Percentiles rank a stretch among this genome's conserved stretches.
These are phyloP conservation scores for Phalanger gymnotis DNA, from an alignment of 2,797 vertebrate species.

Conservation along the genomic window DNA sequence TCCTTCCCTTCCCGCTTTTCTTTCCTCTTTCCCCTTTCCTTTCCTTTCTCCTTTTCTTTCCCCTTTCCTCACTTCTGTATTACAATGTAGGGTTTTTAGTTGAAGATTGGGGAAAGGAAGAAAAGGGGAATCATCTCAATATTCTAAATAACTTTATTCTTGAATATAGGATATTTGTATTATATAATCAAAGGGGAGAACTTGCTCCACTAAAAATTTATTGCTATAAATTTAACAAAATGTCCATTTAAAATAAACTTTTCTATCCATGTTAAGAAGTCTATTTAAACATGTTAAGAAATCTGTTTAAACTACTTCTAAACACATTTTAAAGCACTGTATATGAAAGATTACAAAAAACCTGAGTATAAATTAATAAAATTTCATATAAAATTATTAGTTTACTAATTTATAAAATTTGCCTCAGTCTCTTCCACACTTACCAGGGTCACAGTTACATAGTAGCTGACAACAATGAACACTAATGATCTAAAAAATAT, in stretches of 20 bases:
- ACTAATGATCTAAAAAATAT: neutral
- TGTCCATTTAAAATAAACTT: conserved; percentile 1
- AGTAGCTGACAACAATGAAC: neutral
- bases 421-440: conserved; percentile 43
- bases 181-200: conserved; percentile 13
- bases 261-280: conserved; percentile 5
- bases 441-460: conserved; percentile 51
- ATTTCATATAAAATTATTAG: neutral
- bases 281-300: conserved; percentile 20
- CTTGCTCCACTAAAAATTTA: conserved; percentile 1
- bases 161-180: conserved; percentile 4
- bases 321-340: conserved; percentile 20
- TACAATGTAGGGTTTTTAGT: conserved; percentile 14
- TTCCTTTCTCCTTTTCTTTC: too few relatives aligned
- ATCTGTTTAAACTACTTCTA: conserved; percentile 48
- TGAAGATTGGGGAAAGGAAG: conserved; percentile 24
- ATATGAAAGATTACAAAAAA: conserved; percentile 43
- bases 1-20: neutral
- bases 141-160: conserved; percentile 18
- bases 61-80: neutral
- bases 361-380: neutral
- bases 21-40: neutral
- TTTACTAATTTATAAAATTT: conserved; percentile 35
- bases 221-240: conserved; percentile 36
- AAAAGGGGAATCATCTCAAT: conserved; percentile 10